Percentiles rank a stretch among this genome's conserved stretches.
These are phyloP conservation scores for Rhagonycha lutea DNA, from an alignment of 2,888 invertebrate species.

Conservation along the genomic window DNA sequence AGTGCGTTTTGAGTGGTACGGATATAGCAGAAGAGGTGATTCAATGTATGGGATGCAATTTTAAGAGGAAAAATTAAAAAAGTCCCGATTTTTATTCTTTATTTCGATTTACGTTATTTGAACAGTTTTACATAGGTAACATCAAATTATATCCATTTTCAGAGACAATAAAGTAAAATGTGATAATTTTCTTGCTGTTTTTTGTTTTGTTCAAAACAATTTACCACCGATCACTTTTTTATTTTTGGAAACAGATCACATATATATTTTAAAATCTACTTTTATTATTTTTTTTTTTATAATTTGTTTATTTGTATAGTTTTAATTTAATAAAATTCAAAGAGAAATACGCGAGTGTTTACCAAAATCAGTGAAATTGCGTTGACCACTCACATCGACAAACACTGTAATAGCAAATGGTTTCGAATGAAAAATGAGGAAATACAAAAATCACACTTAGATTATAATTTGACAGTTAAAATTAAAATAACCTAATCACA, in stretches of 20 bases:
- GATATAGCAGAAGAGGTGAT: conserved; percentile 29
- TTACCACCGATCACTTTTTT: neutral
- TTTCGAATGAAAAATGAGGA: neutral
- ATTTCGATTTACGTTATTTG: conserved; percentile 19
- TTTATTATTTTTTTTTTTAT: conserved; percentile 14
- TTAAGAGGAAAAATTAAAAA: neutral
- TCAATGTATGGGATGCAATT: conserved; percentile 33
- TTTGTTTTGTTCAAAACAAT: neutral
- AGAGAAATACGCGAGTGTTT: conserved; percentile 4
- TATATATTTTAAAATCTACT: conserved; percentile 20
- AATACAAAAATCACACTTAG: neutral
- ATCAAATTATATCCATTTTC: conserved; percentile 24
- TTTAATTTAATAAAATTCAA: conserved; percentile 14
- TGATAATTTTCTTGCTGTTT: neutral
- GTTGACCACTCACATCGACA: neutral
- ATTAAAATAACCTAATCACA: neutral
- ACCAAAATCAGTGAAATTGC: conserved; percentile 1
- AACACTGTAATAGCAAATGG: neutral
- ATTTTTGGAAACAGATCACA: conserved; percentile 5
- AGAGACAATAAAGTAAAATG: conserved; percentile 4
- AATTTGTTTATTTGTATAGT: conserved; percentile 15
- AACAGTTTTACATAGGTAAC: conserved; percentile 23
- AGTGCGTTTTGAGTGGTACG: conserved; percentile 35
- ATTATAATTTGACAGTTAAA: neutral
- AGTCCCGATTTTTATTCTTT: conserved; percentile 8